Percentiles rank a stretch among this genome's conserved stretches.
Evolutionary conservation across 2,888 invertebrate species (phyloP).

Genomic region (Cantharis rustica): DNA sequence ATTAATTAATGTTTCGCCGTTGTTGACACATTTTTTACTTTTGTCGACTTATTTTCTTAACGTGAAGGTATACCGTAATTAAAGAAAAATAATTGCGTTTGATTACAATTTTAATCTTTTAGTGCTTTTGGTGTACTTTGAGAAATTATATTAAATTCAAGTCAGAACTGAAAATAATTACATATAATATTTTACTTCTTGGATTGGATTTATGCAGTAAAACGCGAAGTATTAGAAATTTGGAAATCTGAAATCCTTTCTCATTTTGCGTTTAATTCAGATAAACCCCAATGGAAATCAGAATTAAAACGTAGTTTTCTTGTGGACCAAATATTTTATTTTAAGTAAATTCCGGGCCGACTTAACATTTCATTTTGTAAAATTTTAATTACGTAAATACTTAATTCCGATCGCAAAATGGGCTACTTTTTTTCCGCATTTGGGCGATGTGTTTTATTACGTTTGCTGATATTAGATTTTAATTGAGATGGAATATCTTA

Average conservation of each 20-base stretch:
- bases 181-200: constrained; percentile 49
- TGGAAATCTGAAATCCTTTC: constrained; percentile 56
- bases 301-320: constrained; percentile 57
- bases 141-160: constrained; percentile 22
- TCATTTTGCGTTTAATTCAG: constrained; percentile 55
- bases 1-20: not conserved
- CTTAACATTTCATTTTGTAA: constrained; percentile 1
- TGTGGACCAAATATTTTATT: constrained; percentile 37
- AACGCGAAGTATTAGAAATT: constrained; percentile 52
- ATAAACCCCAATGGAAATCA: constrained; percentile 56
- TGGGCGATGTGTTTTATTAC: not conserved
- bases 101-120: constrained; percentile 5
- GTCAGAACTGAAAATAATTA: constrained; percentile 50
- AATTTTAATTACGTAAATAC: not conserved
- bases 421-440: not conserved
- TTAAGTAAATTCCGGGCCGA: constrained; percentile 26
- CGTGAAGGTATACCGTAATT: not conserved
- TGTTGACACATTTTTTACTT: not conserved
- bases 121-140: not conserved
- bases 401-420: not conserved
- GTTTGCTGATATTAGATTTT: not conserved
- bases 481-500: constrained; percentile 29
- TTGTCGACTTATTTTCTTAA: not conserved
- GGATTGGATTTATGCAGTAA: constrained; percentile 46
- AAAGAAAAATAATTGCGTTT: constrained; percentile 1